These are phyloP conservation scores for Drosophila nigricruria DNA, from an alignment of 2,888 invertebrate genomes.

Conservation along the genomic window DNA sequence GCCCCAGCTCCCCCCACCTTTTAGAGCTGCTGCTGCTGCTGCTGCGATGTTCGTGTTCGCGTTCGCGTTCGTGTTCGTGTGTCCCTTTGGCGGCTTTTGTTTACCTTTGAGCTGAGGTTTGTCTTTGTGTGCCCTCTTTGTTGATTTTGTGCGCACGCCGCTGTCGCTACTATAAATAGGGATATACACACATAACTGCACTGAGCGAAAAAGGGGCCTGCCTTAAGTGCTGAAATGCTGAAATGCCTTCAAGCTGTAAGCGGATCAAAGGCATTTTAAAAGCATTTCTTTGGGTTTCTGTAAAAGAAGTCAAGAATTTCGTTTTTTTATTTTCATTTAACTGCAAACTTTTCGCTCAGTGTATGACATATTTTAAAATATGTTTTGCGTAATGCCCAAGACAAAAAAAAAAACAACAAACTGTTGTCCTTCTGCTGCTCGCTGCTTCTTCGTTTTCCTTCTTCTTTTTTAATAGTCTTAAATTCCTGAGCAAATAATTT, in stretches of 20 bases:
- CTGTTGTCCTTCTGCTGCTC: constrained; percentile 47
- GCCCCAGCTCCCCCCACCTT: neutral
- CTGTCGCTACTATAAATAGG: constrained; percentile 25
- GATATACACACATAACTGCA: constrained; percentile 31
- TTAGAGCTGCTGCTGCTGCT: constrained; percentile 3
- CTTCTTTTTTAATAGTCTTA: constrained; percentile 64
- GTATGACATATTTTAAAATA: constrained; percentile 36
- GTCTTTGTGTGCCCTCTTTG: constrained; percentile 62
- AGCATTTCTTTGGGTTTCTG: neutral
- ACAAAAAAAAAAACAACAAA: constrained; percentile 32
- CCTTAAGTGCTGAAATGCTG: neutral
- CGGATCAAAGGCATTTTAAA: neutral
- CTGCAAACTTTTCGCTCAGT: too few species aligned
- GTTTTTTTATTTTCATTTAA: neutral
- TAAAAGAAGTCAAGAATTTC: neutral
- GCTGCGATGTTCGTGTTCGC: neutral
- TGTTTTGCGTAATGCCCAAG: constrained; percentile 66
- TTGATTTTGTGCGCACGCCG: constrained; percentile 73
- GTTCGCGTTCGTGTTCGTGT: constrained; percentile 13
- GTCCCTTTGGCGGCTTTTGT: constrained; percentile 75
- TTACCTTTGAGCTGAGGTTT: constrained; percentile 70
- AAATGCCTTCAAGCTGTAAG: neutral
- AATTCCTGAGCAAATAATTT: constrained; percentile 74
- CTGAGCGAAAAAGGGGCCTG: constrained; percentile 32
- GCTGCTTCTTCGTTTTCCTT: constrained; percentile 21